Base-by-base conservation (phyloP, 2,888 invertebrate species). In the Thymelicus acteon region DNA sequence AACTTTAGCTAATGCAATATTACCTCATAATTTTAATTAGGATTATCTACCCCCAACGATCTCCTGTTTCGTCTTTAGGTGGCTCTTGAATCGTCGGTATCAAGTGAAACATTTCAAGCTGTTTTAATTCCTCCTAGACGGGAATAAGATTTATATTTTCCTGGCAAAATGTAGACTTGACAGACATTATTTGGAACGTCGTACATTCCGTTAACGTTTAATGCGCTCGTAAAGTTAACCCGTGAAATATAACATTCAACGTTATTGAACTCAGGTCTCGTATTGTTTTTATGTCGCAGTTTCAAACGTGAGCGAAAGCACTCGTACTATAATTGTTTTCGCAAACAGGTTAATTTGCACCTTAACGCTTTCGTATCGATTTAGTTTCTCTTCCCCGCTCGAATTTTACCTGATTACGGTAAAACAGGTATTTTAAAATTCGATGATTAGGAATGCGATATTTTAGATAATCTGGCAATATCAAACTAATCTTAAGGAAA, bases 281-380 rank as follows among this genome's bases (percentile, higher is more conserved):
- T 76, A 75, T 77, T 78, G 75, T 73, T 77, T 76, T 79, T 77
- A 71, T 68, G 74, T 76, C 66, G 72, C 69, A 73, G 62, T 72
- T 74, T 70, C 65, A 76, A 72, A 48, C 61, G 63, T 69, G 60
- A 72, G 72, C 67, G 72, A 74, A 74, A 72, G 72, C 67, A 67
- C 67, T 72, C 69, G 63, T 66, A 47, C 63, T 60, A 62, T 72
- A 71, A 74, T 74, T 72, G 74, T 72, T 72, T 74, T 69, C 67
- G 63, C 63, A 69, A 58, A 69, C 69, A 63, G 63, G 48, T 69
- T 69, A 69, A 63, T 69, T 58, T 58, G 37, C 69, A 39, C 58
- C 19, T 63, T 47, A 31, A 47, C 63, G 54, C 68, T 61, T 69
- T 48, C 57, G 68, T 15, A 61, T 44, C 61, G 57, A 52, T 61